phyloP scores from a whole-genome alignment of 2,113 vertebrate species.

The Geococcyx californianus region DNA sequence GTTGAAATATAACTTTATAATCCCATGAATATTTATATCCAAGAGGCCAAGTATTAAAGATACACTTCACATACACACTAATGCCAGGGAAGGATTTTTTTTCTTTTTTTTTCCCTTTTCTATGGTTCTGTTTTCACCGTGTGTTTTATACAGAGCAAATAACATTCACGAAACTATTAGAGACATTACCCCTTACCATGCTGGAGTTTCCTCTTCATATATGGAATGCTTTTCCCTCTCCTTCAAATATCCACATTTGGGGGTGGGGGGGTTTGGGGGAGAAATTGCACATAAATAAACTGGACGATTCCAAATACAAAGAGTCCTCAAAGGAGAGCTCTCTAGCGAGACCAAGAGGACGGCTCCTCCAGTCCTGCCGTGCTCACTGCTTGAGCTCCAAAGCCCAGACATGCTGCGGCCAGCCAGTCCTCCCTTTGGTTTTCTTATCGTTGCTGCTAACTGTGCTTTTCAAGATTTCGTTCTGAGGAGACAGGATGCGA shows the following conservation, averaged over 20 bases:
- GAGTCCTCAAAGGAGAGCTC: slow-evolving; percentile 72
- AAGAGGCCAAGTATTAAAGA: slow-evolving; percentile 79
- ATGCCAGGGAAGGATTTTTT: slow-evolving; percentile 69
- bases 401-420: slow-evolving; percentile 99
- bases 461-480: slow-evolving; percentile 92
- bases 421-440: slow-evolving; percentile 97
- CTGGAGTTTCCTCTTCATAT: slow-evolving; percentile 85
- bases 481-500: slow-evolving; percentile 74
- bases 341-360: slow-evolving; percentile 46
- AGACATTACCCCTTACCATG: slow-evolving; percentile 85
- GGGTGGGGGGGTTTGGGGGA: slow-evolving; percentile 59
- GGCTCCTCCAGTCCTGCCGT: slow-evolving; percentile 60
- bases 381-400: slow-evolving; percentile 96
- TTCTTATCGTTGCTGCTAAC: slow-evolving; percentile 93
- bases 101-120: background rate
- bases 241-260: slow-evolving; percentile 85
- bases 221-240: slow-evolving; percentile 84
- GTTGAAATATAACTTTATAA: slow-evolving; percentile 79
- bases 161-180: slow-evolving; percentile 79
- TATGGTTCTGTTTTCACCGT: slow-evolving; percentile 38
- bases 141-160: slow-evolving; percentile 74
- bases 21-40: slow-evolving; percentile 82
- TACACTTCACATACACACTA: slow-evolving; percentile 86
- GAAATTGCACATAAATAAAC: slow-evolving; percentile 96
- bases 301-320: slow-evolving; percentile 79